Conservation (phyloP, 2,797 vertebrate species). For the Leontopithecus rosalia region DNA sequence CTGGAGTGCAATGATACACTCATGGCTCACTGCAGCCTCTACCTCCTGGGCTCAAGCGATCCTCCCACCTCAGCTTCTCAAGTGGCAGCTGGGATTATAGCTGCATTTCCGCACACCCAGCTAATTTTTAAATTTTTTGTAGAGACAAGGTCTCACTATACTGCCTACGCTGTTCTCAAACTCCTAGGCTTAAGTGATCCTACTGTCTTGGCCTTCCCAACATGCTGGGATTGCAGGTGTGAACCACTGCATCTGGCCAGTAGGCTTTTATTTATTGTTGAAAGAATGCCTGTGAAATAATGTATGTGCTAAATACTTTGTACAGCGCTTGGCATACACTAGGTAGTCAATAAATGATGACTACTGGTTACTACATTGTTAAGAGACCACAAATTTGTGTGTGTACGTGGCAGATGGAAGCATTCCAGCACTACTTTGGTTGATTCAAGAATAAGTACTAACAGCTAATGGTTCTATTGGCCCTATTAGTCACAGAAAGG, state of each 20-base stretch:
- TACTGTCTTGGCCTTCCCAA: not conserved
- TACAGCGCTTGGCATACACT: not conserved
- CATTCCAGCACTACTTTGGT: not conserved
- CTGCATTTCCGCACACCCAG: not conserved
- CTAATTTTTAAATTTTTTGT: not conserved
- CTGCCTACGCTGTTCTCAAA: not conserved
- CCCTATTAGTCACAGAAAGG: not conserved
- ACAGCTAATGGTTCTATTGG: constrained; percentile 21
- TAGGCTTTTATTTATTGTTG: not conserved
- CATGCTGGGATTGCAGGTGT: not conserved
- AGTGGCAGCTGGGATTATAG: not conserved
- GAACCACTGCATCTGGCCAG: not conserved
- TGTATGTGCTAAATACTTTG: not conserved
- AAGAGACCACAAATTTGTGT: not conserved
- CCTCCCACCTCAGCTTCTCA: not conserved
- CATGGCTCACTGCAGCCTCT: not conserved
- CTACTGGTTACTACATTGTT: not conserved
- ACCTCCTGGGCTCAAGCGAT: not conserved
- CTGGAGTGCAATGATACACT: not conserved
- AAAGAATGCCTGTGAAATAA: constrained; percentile 23
- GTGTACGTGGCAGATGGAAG: not conserved
- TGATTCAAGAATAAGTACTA: constrained; percentile 9
- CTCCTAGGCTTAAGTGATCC: not conserved
- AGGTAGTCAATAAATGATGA: not conserved
- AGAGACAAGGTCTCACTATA: not conserved